Percentiles rank a stretch among this genome's conserved stretches.
Evolutionary conservation across 2,888 invertebrate species (phyloP).

Genomic region (Phaonia tiefii): DNA sequence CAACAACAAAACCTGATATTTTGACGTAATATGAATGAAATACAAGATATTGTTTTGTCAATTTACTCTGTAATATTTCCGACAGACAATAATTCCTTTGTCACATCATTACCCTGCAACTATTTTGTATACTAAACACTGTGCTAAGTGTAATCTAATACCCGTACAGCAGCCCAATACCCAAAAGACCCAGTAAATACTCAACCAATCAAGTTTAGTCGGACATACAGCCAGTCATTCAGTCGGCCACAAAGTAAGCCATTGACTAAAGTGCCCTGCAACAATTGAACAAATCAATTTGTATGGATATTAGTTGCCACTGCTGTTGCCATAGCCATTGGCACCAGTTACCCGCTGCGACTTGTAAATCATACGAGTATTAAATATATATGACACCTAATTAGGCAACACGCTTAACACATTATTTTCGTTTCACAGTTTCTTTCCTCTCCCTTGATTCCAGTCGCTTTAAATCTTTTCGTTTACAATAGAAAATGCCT

Average conservation of each 20-base stretch:
- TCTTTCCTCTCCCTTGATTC: not conserved
- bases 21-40: too few relatives aligned
- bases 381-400: constrained; percentile 68
- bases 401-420: constrained; percentile 61
- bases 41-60: too few relatives aligned
- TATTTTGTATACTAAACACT: constrained; percentile 6
- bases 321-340: not conserved
- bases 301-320: constrained; percentile 33
- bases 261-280: constrained; percentile 14
- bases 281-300: constrained; percentile 51
- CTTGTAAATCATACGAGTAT: constrained; percentile 61
- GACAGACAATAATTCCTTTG: too few relatives aligned
- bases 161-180: not conserved
- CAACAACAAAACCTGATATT: too few relatives aligned
- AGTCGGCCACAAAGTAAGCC: not conserved
- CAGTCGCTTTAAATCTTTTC: not conserved
- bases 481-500: not conserved
- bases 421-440: constrained; percentile 7
- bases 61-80: too few relatives aligned
- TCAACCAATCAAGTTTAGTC: not conserved
- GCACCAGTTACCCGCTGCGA: not conserved
- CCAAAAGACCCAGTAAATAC: not conserved
- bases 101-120: too few relatives aligned
- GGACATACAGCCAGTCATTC: too few relatives aligned
- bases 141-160: constrained; percentile 1